phyloP scores from a whole-genome alignment of 2,113 vertebrate genomes.

The Cyphomyrus discorhynchus region DNA sequence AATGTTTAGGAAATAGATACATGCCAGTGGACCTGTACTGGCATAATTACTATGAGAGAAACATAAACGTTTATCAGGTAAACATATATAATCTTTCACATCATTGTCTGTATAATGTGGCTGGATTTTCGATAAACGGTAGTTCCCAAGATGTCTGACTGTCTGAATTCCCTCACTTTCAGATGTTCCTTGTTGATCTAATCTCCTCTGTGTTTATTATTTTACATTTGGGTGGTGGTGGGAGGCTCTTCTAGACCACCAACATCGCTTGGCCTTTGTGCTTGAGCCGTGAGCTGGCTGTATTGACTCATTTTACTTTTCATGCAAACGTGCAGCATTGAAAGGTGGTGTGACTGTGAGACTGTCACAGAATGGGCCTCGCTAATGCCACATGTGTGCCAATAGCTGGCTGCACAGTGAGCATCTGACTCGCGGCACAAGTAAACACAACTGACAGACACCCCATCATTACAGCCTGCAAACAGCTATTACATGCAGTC shows the following conservation, averaged over 20 bases:
- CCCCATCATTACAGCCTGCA: constrained; percentile 12
- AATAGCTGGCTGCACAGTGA: neutral
- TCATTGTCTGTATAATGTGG: neutral
- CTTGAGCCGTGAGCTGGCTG: neutral
- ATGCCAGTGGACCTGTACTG: neutral
- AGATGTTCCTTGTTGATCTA: neutral
- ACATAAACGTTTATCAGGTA: neutral
- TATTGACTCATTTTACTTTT: neutral
- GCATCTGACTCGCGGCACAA: neutral
- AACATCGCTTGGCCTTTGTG: neutral
- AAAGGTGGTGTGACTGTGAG: neutral
- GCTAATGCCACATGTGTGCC: neutral
- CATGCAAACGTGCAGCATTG: neutral
- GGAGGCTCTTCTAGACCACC: neutral
- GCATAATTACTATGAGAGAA: neutral
- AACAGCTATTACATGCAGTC: neutral
- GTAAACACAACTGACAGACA: neutral
- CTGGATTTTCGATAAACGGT: neutral
- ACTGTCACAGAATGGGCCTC: neutral
- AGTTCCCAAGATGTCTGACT: neutral
- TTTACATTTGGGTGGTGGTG: neutral
- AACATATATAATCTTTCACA: neutral
- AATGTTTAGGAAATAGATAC: neutral
- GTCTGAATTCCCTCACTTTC: neutral
- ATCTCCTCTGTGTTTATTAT: neutral